These are phyloP conservation scores for Papilio dardanus DNA, from an alignment of 1,140 invertebrate genomes.

Conservation along the genomic window DNA sequence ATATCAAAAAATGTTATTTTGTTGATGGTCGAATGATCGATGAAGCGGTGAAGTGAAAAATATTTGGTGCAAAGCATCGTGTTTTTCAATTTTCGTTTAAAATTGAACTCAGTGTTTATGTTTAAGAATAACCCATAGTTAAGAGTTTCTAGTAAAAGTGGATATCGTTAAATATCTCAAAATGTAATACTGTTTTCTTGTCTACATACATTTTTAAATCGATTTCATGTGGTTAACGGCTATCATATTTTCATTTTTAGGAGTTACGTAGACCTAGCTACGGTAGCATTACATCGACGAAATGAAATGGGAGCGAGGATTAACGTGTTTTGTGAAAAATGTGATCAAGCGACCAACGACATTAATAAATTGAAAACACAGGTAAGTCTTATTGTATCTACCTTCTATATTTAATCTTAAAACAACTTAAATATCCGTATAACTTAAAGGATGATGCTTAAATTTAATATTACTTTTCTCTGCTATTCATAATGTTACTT, in stretches of 20 bases:
- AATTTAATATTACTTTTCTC: neutral
- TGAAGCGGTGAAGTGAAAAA: neutral
- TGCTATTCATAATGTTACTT: neutral
- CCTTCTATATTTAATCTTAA: constrained; percentile 1
- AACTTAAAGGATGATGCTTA: neutral
- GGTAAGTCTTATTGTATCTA: constrained; percentile 51
- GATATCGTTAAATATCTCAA: neutral
- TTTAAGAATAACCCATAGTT: neutral
- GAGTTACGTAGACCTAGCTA: constrained; percentile 75
- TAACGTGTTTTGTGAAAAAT: constrained; percentile 63
- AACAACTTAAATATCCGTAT: neutral
- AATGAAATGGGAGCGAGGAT: constrained; percentile 66
- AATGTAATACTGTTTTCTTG: neutral
- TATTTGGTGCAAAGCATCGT: neutral
- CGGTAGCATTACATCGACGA: constrained; percentile 63
- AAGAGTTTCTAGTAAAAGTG: neutral
- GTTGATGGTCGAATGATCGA: neutral
- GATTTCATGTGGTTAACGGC: neutral
- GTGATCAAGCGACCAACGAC: constrained; percentile 61
- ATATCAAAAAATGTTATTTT: neutral
- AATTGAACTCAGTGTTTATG: neutral
- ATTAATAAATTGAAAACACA: constrained; percentile 67
- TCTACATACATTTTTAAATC: neutral
- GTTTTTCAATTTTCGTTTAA: neutral
- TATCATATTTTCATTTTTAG: constrained; percentile 53